Base-by-base conservation (phyloP, 2,113 vertebrate species). In the Hippocampus mohnikei region DNA sequence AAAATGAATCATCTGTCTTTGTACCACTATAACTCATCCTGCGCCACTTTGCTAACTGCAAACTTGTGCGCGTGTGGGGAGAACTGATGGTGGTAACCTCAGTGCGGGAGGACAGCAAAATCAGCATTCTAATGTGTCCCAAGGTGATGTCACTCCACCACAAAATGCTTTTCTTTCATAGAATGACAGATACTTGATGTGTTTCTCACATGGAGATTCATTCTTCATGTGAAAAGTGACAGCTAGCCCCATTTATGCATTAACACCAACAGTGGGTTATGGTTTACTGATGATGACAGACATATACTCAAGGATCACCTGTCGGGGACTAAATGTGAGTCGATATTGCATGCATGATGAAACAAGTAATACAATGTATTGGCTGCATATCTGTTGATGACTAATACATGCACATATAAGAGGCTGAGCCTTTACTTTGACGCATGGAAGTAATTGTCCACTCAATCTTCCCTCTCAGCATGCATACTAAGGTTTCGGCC, bases 141-240 rank as follows among this genome's bases (percentile, higher is more conserved):
- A 87, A 91, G 87, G 88, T 88, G 87, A 90, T 80, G 82, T 81
- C 75, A 86, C 80, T 90, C 79, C 77, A 88, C 92, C 84, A 88
- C 77, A 58, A 52, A 44, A 73, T 53, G 72, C 65, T 84, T 86
- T 86, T 87, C 78, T 83, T 82, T 74, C 78, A 81, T 64, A 46
- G 61, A 75, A 25, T 87, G 80, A 77, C 68, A 80, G 72, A 87
- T 80, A 79, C 68, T 69, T 16, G 42, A 63, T 79, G 59, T 59
- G 74, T 71, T 84, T 85, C 76, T 83, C 86, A 84, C 81, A 80
- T 77, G 79, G 67, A 65, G 64, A 84, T 84, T 70, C 69, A 71
- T 81, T 72, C 44, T 77, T 76, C 77, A 55, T 73, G 70, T 68
- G 62, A 71, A 64, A 71, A 73, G 73, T 78, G 80, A 75, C 75